A percentile compares a stretch with the other conserved stretches of the same genome.
These are phyloP conservation scores for Strigamia crassipes DNA, from an alignment of 2,888 invertebrate genomes.

Conservation along the genomic window DNA sequence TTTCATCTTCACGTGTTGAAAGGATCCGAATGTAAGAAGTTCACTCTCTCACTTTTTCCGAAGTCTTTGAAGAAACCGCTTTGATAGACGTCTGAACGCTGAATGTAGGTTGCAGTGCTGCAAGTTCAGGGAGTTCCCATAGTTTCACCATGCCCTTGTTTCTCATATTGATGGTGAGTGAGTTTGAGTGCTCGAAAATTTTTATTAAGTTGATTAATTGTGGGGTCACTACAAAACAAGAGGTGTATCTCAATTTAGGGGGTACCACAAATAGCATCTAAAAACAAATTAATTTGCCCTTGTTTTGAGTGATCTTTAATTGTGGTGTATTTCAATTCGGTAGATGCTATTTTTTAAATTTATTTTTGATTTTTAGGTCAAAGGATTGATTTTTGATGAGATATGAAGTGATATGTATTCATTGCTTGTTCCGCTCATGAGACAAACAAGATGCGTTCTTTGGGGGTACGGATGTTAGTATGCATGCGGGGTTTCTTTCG, in stretches of 20 bases:
- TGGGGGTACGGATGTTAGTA: background rate
- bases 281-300: too few species aligned
- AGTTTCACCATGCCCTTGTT: background rate
- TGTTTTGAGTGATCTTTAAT: too few species aligned
- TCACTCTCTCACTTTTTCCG: background rate
- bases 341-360: too few species aligned
- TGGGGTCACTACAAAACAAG: too few species aligned
- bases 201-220: too few species aligned
- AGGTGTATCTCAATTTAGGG: too few species aligned
- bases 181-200: background rate
- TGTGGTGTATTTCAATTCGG: too few species aligned
- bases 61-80: background rate
- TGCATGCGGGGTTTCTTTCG: background rate
- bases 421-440: background rate
- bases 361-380: too few species aligned
- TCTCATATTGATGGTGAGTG: slow-evolving; percentile 16
- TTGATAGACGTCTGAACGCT: background rate
- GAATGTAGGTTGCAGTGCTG: slow-evolving; percentile 20
- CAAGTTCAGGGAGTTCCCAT: background rate
- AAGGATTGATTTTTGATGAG: background rate
- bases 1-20: background rate
- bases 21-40: background rate
- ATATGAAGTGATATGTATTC: background rate
- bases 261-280: too few species aligned
- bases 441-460: background rate